Conservation (phyloP, 2,113 vertebrate genomes). For the Nycticorax nycticorax region DNA sequence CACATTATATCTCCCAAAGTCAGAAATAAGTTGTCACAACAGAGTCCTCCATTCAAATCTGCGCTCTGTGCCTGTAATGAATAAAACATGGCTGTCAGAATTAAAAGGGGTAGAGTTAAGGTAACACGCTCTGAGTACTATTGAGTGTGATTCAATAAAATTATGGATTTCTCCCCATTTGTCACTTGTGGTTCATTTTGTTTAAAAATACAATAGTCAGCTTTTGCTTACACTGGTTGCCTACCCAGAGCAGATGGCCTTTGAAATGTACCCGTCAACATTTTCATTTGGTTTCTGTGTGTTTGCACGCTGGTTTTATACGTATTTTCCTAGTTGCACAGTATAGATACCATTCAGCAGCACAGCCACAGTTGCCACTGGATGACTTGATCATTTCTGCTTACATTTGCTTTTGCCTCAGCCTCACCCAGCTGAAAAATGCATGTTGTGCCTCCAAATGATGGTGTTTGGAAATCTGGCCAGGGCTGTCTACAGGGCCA, state of each 20-base stretch:
- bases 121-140: background rate
- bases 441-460: background rate
- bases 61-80: background rate
- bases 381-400: background rate
- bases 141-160: background rate
- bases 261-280: background rate
- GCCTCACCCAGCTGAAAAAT: background rate
- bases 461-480: background rate
- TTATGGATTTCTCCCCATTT: background rate
- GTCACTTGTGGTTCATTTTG: conserved; percentile 8
- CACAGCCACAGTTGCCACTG: background rate
- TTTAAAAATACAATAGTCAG: background rate
- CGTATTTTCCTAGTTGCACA: background rate
- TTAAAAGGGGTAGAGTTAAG: background rate
- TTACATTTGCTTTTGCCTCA: background rate
- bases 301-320: background rate
- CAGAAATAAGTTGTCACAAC: conserved; percentile 7
- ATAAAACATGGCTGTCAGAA: background rate
- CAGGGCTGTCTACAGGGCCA: background rate
- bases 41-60: background rate
- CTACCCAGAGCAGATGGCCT: background rate
- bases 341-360: background rate
- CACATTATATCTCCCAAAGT: background rate
- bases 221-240: background rate
- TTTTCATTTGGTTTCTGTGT: background rate